Conservation (phyloP, 92 coral and sea anemone species). For the Epizoanthus fatuus region DNA sequence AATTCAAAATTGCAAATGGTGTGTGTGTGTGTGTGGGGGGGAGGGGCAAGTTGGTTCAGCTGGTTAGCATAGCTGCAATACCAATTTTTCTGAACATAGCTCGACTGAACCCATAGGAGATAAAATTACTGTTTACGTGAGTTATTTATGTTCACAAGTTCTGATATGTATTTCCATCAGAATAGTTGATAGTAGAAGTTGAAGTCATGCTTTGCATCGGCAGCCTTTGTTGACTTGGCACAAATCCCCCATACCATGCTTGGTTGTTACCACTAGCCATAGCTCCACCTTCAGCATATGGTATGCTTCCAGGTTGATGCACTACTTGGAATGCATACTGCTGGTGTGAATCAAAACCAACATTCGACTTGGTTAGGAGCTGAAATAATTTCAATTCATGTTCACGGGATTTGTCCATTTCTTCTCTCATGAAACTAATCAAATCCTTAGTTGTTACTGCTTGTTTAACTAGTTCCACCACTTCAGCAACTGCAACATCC, state of each 20-base stretch:
- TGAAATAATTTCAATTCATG: conserved; percentile 27
- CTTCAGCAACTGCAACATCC: conserved; percentile 26
- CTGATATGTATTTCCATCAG: conserved; percentile 14
- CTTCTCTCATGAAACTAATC: conserved; percentile 21
- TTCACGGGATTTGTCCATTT: conserved; percentile 38
- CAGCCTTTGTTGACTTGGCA: conserved; percentile 4
- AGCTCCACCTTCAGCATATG: conserved; percentile 16
- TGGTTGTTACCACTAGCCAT: conserved; percentile 13
- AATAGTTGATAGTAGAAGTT: background rate
- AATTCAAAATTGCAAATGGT: too few relatives aligned
- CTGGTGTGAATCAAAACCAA: background rate
- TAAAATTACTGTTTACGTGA: background rate
- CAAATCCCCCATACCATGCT: conserved; percentile 17
- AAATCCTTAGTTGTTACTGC: conserved; percentile 37
- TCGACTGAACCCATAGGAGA: background rate
- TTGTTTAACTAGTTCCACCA: conserved; percentile 31
- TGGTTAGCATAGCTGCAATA: conserved; percentile 16
- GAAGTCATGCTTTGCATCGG: conserved; percentile 8
- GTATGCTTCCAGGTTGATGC: conserved; percentile 27
- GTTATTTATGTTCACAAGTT: conserved; percentile 14
- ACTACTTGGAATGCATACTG: conserved; percentile 37
- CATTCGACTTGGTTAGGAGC: background rate
- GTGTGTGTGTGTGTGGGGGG: background rate
- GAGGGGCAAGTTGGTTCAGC: conserved; percentile 23
- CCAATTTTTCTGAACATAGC: conserved; percentile 2